phyloP scores from a whole-genome alignment of 2,113 vertebrate genomes.

The Callopanchax toddi region DNA sequence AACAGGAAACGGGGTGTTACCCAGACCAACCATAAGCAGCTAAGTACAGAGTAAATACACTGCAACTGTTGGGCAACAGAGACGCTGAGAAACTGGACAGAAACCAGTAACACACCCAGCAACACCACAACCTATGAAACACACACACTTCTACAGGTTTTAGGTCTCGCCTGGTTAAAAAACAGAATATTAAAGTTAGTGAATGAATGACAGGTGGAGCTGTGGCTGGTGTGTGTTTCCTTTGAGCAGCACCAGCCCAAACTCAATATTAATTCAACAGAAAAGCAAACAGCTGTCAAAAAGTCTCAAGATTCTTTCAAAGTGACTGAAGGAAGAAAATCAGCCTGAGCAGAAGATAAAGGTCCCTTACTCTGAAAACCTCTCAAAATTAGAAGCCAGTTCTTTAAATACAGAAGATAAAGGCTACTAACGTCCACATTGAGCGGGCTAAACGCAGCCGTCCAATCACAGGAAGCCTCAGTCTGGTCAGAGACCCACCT shows the following conservation, averaged over 20 bases:
- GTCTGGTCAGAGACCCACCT: no score
- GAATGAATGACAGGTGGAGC: not conserved
- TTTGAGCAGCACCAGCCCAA: not conserved
- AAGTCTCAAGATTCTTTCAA: not conserved
- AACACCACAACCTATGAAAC: conserved; percentile 6
- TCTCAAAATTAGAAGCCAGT: no score
- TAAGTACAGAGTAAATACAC: conserved; percentile 34
- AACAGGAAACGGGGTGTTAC: conserved; percentile 9
- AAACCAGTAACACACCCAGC: conserved; percentile 23
- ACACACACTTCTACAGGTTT: not conserved
- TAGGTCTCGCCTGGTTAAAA: not conserved
- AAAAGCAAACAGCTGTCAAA: not conserved
- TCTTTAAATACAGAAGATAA: no score
- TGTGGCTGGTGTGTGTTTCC: not conserved
- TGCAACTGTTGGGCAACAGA: not conserved
- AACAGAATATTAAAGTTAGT: not conserved
- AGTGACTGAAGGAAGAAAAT: not conserved
- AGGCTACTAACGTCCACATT: no score
- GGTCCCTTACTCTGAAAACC: no score
- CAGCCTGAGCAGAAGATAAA: no score
- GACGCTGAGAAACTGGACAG: not conserved
- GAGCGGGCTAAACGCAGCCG: no score
- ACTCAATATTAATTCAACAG: not conserved
- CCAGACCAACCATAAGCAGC: not conserved
- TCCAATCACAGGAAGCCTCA: no score